These are phyloP conservation scores for Standfussiana lucernea DNA, from an alignment of 2,888 invertebrate genomes.

Conservation along the genomic window DNA sequence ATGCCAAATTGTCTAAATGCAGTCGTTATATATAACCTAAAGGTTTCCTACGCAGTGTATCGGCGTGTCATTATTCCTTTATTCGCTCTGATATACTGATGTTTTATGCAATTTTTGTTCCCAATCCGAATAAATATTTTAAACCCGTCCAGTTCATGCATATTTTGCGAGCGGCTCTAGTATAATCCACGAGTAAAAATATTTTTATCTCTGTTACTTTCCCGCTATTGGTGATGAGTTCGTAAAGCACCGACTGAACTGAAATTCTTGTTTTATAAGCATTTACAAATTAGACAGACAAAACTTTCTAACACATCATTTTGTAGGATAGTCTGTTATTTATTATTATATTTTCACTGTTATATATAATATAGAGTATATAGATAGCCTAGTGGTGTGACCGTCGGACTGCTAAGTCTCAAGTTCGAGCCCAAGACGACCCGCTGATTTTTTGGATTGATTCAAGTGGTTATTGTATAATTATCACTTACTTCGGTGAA, in stretches of 20 bases:
- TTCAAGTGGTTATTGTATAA: too few species aligned
- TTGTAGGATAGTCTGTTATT: not conserved
- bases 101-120: conserved; percentile 64
- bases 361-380: too few species aligned
- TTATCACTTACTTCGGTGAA: too few species aligned
- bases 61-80: conserved; percentile 64
- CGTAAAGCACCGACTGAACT: not conserved
- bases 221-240: conserved; percentile 2
- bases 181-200: conserved; percentile 38
- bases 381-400: too few species aligned
- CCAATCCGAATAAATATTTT: conserved; percentile 62
- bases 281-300: not conserved
- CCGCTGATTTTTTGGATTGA: too few species aligned
- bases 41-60: conserved; percentile 49
- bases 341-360: too few species aligned
- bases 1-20: conserved; percentile 63
- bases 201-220: conserved; percentile 39
- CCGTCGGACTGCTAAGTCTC: too few species aligned
- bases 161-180: conserved; percentile 46
- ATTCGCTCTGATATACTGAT: conserved; percentile 56
- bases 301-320: not conserved
- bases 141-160: conserved; percentile 47
- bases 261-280: not conserved
- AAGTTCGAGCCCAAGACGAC: too few species aligned
- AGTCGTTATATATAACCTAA: conserved; percentile 56